Evolutionary conservation across 23 tunicate species (phyloP).

Genomic region (Styela plicata): DNA sequence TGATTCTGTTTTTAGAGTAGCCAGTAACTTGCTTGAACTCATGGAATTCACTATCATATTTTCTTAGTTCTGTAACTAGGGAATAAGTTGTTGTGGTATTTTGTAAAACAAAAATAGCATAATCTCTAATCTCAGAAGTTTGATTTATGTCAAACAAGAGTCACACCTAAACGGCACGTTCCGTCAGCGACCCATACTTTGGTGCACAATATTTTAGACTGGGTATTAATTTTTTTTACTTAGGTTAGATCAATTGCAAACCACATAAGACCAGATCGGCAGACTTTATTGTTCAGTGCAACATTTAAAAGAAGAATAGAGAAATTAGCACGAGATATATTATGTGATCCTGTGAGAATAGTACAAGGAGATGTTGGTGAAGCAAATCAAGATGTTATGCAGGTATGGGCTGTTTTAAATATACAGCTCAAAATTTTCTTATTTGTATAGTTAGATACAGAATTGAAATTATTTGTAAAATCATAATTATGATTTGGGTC

Average conservation of each 20-base stretch:
- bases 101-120: too few relatives aligned
- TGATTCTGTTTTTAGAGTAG: neutral
- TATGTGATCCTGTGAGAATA: slow-evolving; percentile 83
- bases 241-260: slow-evolving; percentile 96
- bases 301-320: slow-evolving; percentile 89
- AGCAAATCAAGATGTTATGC: slow-evolving; percentile 93
- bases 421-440: neutral
- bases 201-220: too few relatives aligned
- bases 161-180: too few relatives aligned
- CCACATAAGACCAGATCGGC: slow-evolving; percentile 91
- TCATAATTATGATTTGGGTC: too few relatives aligned
- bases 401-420: too few relatives aligned
- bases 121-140: too few relatives aligned
- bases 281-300: slow-evolving; percentile 91
- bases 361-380: slow-evolving; percentile 92
- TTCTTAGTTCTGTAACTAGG: neutral
- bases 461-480: too few relatives aligned
- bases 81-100: too few relatives aligned
- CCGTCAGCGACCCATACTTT: too few relatives aligned
- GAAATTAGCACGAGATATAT: slow-evolving; percentile 85
- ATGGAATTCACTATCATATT: neutral
- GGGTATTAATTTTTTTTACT: neutral
- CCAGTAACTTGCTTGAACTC: neutral
- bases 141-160: too few relatives aligned
- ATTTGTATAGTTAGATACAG: too few relatives aligned